Base-by-base conservation (phyloP, 2,797 vertebrate species). In the Chiloscyllium punctatum region DNA sequence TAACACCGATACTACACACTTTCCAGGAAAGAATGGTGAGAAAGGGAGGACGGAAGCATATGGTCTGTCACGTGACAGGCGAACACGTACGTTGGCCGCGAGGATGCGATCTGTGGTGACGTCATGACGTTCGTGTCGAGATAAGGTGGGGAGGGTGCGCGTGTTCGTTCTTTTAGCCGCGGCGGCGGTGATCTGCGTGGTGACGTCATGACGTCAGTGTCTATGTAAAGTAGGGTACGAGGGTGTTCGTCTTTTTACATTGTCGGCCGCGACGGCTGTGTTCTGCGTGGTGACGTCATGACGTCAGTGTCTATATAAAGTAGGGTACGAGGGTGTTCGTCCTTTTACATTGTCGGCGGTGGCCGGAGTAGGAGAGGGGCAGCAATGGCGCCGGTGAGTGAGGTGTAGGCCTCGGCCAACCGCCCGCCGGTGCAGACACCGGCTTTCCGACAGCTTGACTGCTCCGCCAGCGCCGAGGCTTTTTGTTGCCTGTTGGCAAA, bases 291-390 rank as follows among this genome's bases (percentile, higher is more conserved):
- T 94, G 91, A 69, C n/a, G 68, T 71, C 66, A 72, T 3, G 18
- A 3, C 66, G 21, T 16, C 1, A 0, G 0, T 3, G 18, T 1
- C 11, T 94, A 94, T 71, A 94, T 42, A 94, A 69, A 1, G n/a
- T 8, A 2, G 66, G 4, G n/a, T 8, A 0, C 37, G 23, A 0
- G 68, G 0, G 0, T 0, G 3, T 21, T 7, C 11, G 66, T 0
- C 11, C 68, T 5, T 94, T 94, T 51, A 15, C 9, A 21, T 9
- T 4, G 42, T 16, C 8, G n/a, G 91, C 18, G 66, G 4, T 21
- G 0, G 25, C 18, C 18, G 69, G 69, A 71, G 1, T 5, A 4
- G 18, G 23, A 6, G 21, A 0, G 33, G 0, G 18, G 8, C 1
- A 1, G 37, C 0, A 23, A 71, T 37, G 66, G 37, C 21, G n/a